Evolutionary conservation across 2,113 vertebrate species (phyloP), one percentile per base, ranked within the genome.

Genomic region (Heteronetta atricapilla): DNA sequence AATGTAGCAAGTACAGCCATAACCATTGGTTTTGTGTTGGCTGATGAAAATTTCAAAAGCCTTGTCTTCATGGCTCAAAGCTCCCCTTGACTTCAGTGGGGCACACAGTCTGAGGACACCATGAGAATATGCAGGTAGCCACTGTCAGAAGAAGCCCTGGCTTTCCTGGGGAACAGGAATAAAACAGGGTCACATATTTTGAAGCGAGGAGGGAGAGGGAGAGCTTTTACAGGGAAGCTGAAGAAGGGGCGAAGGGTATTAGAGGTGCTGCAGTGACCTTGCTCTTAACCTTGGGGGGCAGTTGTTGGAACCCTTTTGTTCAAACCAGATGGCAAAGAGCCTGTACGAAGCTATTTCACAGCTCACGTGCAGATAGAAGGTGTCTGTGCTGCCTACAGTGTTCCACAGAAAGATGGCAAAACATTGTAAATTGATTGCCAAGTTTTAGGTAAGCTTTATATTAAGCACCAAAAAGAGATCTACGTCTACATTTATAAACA

Each of bases 191-290:
- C 29, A 12, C 0, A 6, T 62, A 11, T 56, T 19, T 13, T 34
- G 85, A 18, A 60, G 76, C 21, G 56, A 18, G 13, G 50, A 60
- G 70, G 31, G 58, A 76, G 25, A 56, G 66, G 31, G 58, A 76
- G 25, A 56, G 62, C 66, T 78, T 42, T 63, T 8, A 28, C 13
- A 1, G 20, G 33, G 64, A 33, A 34, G 10, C n/a, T 31, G 46
- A 18, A 18, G 60, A 14, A 52, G 69, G 64, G 44, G 20, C 0
- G 1, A 42, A 55, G n/a, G 42, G 9, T 31, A 0, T 42, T 36
- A 8, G 34, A 15, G 3, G 2, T 2, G 14, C 48, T 29, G 34
- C 0, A 0, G 1, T 33, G 63, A 33, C 28, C 16, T 1, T 14
- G 67, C 42, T 1, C 9, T 34, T 13, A 10, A 4, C 8, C 25